These are phyloP conservation scores for Sitta europaea DNA, from an alignment of 2,113 vertebrate genomes.

Conservation along the genomic window DNA sequence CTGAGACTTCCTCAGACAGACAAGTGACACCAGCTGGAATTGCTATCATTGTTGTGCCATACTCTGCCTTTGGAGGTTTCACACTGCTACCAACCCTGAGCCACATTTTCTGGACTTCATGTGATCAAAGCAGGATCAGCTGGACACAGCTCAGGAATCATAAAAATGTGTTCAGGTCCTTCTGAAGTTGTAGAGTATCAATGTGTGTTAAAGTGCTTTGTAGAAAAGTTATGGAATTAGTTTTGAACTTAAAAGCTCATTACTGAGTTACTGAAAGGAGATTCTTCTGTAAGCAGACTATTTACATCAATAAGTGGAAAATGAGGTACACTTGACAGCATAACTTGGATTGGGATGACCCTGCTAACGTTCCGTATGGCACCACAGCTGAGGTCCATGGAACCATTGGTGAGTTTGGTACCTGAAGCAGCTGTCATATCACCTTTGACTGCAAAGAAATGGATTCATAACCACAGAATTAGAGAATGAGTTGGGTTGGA, in stretches of 20 bases:
- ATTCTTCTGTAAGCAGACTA: background rate
- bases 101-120: background rate
- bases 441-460: background rate
- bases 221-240: background rate
- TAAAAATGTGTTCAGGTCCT: background rate
- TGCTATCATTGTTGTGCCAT: fast-evolving
- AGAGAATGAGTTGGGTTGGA: background rate
- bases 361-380: background rate
- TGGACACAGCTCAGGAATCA: background rate
- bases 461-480: background rate
- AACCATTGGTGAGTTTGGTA: background rate
- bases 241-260: background rate
- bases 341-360: background rate
- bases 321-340: background rate
- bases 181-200: background rate
- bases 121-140: background rate
- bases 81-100: background rate
- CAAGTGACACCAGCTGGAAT: background rate
- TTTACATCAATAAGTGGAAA: background rate
- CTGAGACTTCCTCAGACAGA: background rate
- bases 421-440: background rate
- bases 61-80: background rate
- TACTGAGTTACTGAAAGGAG: background rate
- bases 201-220: background rate
- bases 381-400: background rate